Evolutionary conservation across 2,888 invertebrate species (phyloP), one percentile per base, ranked within the genome.

Genomic region (Malachius bipustulatus): DNA sequence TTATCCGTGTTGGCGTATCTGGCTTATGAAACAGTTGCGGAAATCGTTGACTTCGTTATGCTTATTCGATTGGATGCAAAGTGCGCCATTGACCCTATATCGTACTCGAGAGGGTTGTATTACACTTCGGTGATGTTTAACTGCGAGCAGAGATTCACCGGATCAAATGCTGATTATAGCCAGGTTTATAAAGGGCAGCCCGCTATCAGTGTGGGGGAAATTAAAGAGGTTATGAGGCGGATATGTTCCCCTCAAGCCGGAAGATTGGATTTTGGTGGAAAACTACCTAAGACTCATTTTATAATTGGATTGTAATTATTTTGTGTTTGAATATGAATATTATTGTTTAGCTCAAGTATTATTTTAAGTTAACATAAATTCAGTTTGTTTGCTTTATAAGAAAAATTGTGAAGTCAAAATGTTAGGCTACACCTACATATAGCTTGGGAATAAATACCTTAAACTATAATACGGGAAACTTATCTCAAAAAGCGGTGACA

Each of bases 1-100:
- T 64, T 83, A 48, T 82, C 83, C 54, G 77, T 90, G 2, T 60
- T 93, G 41, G 75, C 82, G 30, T 91, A 89, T 55, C 67, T 90
- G 45, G 88, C 89, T 0, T 87, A 87, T 57, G 90, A 93, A 64
- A 87, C 87, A 0, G 82, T 93, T 4, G 90, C 90, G 0, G 82
- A 88, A 56, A 75, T 91, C 37, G 77, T 87, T 2, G 91, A 91
- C 62, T 75, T 81, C 47, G 81, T 85, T 0, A 75, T 90, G 41
- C 57, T 90, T 31, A 77, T 89, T 2, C 69, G 88, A 29, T 75
- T 85, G 50, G 89, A 89, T 56, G 71, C 71, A 26, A 75, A 70
- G 42, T 75, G 74, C 54, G 74, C 66, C 27, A 75, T 74, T 2
- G 82, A 84, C 55, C 77, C 82, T 0, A 75, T 79, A 36, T 74